These are phyloP conservation scores for Conus ventricosus DNA, from an alignment of 1,140 invertebrate genomes.

Conservation along the genomic window DNA sequence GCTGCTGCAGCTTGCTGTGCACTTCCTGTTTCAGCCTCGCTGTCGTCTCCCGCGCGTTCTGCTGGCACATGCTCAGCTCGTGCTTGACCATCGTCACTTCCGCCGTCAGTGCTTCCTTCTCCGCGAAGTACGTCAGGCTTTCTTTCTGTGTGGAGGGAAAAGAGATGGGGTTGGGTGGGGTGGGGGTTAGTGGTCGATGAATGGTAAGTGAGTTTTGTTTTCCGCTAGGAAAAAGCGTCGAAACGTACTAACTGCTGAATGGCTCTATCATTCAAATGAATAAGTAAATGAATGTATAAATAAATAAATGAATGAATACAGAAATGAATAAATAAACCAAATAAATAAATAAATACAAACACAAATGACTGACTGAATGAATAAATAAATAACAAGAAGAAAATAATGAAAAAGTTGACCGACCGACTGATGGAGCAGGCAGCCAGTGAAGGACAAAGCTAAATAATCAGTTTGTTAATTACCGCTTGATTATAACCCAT, in stretches of 20 bases:
- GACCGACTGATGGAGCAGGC: too few species aligned
- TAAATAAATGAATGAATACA: background rate
- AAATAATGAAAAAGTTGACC: too few species aligned
- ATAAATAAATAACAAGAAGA: too few species aligned
- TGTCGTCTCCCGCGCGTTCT: conserved; percentile 52
- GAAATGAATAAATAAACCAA: background rate
- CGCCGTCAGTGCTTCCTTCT: conserved; percentile 58
- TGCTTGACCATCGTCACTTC: conserved; percentile 18
- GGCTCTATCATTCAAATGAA: too few species aligned
- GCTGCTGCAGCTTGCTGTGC: conserved; percentile 56
- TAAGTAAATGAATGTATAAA: background rate
- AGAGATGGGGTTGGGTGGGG: background rate
- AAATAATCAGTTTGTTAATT: too few species aligned
- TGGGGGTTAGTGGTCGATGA: background rate
- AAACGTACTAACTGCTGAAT: too few species aligned
- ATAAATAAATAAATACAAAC: background rate
- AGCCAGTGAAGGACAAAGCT: too few species aligned
- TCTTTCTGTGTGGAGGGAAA: conserved; percentile 37
- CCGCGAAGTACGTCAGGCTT: conserved; percentile 54
- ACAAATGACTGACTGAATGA: too few species aligned
- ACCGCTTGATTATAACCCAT: too few species aligned
- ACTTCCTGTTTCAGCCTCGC: conserved; percentile 59
- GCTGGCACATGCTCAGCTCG: conserved; percentile 29
- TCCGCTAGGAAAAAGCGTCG: too few species aligned
- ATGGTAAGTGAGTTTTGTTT: background rate